A percentile compares a stretch with the other conserved stretches of the same genome.
These are phyloP conservation scores for Eupithecia exiguata DNA, from an alignment of 2,888 invertebrate genomes.

Conservation along the genomic window DNA sequence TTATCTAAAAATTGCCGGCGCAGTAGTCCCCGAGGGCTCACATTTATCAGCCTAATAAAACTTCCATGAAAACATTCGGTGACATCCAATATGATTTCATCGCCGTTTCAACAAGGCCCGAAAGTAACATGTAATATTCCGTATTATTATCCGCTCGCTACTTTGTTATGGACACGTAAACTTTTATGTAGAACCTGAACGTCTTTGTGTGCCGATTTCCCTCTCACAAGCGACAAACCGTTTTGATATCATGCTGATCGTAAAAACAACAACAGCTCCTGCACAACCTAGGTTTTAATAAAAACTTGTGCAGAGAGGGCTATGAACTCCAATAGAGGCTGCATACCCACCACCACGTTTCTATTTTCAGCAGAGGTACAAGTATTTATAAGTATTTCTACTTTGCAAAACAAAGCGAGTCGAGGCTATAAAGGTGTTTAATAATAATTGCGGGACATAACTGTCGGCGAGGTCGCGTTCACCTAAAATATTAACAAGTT, in stretches of 20 bases:
- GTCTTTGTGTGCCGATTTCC: conserved; percentile 51
- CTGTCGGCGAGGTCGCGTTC: conserved; percentile 65
- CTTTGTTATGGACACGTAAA: conserved; percentile 67
- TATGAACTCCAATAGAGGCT: not conserved
- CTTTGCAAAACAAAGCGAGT: conserved; percentile 36
- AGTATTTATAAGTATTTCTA: conserved; percentile 12
- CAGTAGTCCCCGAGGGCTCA: conserved; percentile 66
- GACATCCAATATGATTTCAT: conserved; percentile 78
- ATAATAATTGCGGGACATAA: conserved; percentile 45
- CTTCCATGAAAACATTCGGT: conserved; percentile 75
- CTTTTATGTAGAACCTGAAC: conserved; percentile 61
- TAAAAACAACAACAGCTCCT: conserved; percentile 34
- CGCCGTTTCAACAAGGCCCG: conserved; percentile 62
- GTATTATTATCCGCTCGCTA: conserved; percentile 64
- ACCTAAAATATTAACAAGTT: conserved; percentile 75
- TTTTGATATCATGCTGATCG: conserved; percentile 32
- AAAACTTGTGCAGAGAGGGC: conserved; percentile 14
- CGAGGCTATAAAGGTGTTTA: conserved; percentile 31
- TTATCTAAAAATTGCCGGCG: conserved; percentile 72
- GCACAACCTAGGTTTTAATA: conserved; percentile 17
- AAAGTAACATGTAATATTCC: conserved; percentile 65
- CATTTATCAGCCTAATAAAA: conserved; percentile 80
- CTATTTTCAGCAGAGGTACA: not conserved
- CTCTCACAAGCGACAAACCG: conserved; percentile 36
- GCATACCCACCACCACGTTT: not conserved